Base-by-base conservation (phyloP, 2,888 invertebrate genomes). In the Lepidocyrtinus sp. region DNA sequence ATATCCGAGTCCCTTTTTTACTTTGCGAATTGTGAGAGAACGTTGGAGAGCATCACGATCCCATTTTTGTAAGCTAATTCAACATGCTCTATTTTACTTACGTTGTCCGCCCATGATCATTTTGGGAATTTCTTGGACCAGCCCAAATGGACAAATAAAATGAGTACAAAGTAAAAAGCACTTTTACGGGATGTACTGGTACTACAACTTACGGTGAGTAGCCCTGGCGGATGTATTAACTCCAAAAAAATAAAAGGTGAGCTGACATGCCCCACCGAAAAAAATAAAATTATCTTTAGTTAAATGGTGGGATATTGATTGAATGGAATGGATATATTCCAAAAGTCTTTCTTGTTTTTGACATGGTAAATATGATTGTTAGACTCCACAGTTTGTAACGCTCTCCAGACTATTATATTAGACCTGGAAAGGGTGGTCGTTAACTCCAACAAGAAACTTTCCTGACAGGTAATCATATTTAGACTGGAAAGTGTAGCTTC, bases 71-170 rank as follows among this genome's bases (percentile, higher is more conserved):
- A 55, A 15, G 59, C 62, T 68, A 36, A n/a, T 36, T 12, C 36
- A 36, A 36, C 36, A 36, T 36, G 36, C 36, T 36, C 36, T 36
- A 36, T 36, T 36, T 36, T 36, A 36, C 68, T 50, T 46, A 67
- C 62, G 68, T 63, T 73, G 78, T 73, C 78, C 78, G 78, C 78
- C 78, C 78, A 78, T 78, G 78, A 78, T 73, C 78, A 78, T 78
- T 73, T 78, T 73, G 78, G 73, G 78, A 77, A 68, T 73, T 73
- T 46, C 68, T 19, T 72, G 46, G 72, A n/a, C 78, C 72, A 72
- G 62, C 72, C 76, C 76, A 76, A 71, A 71, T 67, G 77, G 71
- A 72, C 71, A 65, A 36, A 36, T 36, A 36, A 76, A 55, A 64
- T 65, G 76, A 71, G 70, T 71, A n/a, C 36, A 70, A 36, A 46